Evolutionary conservation across 2,888 invertebrate species (phyloP).

Genomic region (Ischnus inquisitorius): DNA sequence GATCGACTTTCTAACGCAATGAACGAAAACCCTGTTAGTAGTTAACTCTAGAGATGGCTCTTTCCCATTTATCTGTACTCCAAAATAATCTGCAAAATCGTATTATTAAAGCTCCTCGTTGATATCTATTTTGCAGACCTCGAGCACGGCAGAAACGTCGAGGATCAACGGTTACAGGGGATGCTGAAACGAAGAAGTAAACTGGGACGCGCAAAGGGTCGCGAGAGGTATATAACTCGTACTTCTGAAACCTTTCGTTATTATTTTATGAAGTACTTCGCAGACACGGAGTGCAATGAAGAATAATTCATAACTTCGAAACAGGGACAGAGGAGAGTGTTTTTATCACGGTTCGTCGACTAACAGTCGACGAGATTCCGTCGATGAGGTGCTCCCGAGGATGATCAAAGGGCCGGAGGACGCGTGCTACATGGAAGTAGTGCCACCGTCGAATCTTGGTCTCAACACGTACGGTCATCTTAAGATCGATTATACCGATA

Average conservation of each 20-base stretch:
- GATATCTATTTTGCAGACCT: conserved; percentile 73
- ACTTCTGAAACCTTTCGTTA: conserved; percentile 40
- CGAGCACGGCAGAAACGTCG: conserved; percentile 75
- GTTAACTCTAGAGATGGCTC: neutral
- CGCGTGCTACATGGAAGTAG: conserved; percentile 74
- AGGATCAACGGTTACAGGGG: conserved; percentile 76
- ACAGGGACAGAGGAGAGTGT: conserved; percentile 72
- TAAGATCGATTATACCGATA: conserved; percentile 93
- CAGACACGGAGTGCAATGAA: neutral
- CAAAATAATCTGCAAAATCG: neutral
- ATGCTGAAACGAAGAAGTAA: conserved; percentile 74
- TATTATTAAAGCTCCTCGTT: conserved; percentile 3
- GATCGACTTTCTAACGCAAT: conserved; percentile 62
- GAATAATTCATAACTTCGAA: conserved; percentile 38
- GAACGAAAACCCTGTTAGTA: conserved; percentile 14
- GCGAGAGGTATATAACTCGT: conserved; percentile 74
- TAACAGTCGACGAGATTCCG: conserved; percentile 72
- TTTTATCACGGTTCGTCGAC: conserved; percentile 76
- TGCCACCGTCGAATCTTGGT: conserved; percentile 89
- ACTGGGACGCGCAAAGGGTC: conserved; percentile 72
- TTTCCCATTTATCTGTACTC: neutral
- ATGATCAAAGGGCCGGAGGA: conserved; percentile 62
- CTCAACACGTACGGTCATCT: conserved; percentile 92
- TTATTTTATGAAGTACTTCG: neutral
- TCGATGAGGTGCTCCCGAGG: conserved; percentile 65